phyloP scores from a whole-genome alignment of 37 sponge, comb jelly and placozoan species.

The Chondrilla cf. caribensis region DNA sequence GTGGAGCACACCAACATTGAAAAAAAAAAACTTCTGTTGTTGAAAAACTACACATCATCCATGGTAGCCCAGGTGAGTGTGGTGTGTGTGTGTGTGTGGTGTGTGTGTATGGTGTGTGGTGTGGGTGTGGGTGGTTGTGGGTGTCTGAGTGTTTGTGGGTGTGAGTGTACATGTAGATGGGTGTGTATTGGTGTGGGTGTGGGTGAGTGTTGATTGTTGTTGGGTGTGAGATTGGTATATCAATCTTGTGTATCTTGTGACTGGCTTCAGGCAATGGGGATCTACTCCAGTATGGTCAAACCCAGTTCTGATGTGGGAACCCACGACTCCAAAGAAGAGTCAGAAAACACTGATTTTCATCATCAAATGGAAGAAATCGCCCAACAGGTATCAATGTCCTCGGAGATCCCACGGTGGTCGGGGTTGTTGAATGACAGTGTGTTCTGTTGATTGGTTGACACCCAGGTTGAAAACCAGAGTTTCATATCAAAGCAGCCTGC shows the following conservation, averaged over 20 bases:
- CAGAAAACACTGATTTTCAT: neutral
- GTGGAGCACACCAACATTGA: no score
- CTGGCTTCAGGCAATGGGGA: slow-evolving; percentile 66
- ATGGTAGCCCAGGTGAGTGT: slow-evolving; percentile 94
- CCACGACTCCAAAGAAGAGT: neutral
- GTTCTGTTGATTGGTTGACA: no score
- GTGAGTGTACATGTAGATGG: neutral
- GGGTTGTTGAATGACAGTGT: no score
- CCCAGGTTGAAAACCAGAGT: no score
- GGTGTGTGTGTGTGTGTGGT: slow-evolving; percentile 23
- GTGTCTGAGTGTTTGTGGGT: no score
- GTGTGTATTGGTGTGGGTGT: neutral
- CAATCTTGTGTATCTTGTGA: no score
- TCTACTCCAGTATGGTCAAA: slow-evolving; percentile 66
- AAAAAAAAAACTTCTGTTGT: no score
- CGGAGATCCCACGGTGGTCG: no score
- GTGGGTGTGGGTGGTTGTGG: neutral
- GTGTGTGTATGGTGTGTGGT: slow-evolving; percentile 1
- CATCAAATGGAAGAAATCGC: slow-evolving; percentile 11
- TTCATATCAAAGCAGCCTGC: no score
- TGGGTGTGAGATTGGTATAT: neutral
- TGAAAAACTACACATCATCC: no score
- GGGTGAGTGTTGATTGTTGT: neutral
- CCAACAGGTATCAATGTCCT: slow-evolving; percentile 18
- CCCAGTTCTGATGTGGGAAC: neutral